A percentile compares a stretch with the other conserved stretches of the same genome.
phyloP scores from a whole-genome alignment of 2,888 invertebrate species.

The Ophioninae sp. region DNA sequence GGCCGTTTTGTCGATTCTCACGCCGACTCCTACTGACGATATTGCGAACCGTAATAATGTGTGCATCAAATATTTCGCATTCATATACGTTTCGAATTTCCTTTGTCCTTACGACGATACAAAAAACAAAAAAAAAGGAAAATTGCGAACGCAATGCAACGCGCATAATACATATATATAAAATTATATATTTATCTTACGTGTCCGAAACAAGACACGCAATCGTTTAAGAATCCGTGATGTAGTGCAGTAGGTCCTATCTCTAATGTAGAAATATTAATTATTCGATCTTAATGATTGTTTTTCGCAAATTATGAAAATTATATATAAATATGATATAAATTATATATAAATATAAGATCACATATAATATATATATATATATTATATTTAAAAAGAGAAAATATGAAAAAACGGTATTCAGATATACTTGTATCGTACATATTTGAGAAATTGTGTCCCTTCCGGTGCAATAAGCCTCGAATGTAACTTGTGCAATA shows the following conservation, averaged over 20 bases:
- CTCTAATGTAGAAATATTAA: constrained; percentile 31
- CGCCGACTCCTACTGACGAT: background rate
- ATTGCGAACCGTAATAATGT: background rate
- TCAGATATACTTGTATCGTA: constrained; percentile 43
- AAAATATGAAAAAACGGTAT: constrained; percentile 41
- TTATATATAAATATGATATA: background rate
- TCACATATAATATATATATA: background rate
- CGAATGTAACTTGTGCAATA: constrained; percentile 64
- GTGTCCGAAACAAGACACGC: constrained; percentile 23
- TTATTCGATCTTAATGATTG: constrained; percentile 9
- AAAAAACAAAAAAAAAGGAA: background rate
- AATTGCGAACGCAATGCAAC: constrained; percentile 4
- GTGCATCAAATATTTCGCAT: background rate
- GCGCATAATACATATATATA: constrained; percentile 39
- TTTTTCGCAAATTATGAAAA: background rate
- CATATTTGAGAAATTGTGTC: constrained; percentile 53
- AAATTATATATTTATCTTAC: constrained; percentile 22
- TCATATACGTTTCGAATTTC: background rate
- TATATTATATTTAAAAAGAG: constrained; percentile 32
- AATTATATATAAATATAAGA: background rate
- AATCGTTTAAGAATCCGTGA: constrained; percentile 60
- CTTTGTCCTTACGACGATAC: background rate
- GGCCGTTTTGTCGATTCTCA: background rate
- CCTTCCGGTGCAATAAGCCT: constrained; percentile 58
- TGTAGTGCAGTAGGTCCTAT: constrained; percentile 54